Conservation (phyloP, 2,797 vertebrate genomes). For the Hylomyscus alleni region DNA sequence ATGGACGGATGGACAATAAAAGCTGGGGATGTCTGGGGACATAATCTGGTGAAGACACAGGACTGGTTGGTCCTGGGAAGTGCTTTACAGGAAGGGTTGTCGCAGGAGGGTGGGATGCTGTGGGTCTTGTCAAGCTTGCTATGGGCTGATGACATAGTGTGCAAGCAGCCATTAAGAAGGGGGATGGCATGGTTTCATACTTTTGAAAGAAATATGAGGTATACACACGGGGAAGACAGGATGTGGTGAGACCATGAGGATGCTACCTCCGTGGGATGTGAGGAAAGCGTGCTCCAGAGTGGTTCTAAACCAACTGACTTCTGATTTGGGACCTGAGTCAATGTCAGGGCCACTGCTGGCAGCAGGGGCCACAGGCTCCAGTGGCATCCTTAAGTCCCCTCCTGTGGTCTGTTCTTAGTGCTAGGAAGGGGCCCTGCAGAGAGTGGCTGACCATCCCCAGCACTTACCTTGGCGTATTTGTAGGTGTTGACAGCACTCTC, state of each 20-base stretch:
- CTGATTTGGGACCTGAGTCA: not conserved
- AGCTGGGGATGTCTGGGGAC: not conserved
- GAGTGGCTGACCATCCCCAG: fast-evolving
- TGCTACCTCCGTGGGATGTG: fast-evolving
- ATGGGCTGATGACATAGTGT: not conserved
- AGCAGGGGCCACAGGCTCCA: not conserved
- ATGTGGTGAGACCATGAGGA: not conserved
- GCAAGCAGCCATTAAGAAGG: not conserved
- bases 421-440: not conserved
- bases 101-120: not conserved
- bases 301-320: not conserved
- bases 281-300: not conserved
- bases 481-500: conserved; percentile 96
- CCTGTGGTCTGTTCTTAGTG: not conserved
- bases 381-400: not conserved
- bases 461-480: conserved; percentile 95
- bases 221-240: not conserved
- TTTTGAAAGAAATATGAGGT: not conserved
- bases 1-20: not conserved
- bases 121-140: not conserved
- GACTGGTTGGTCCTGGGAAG: not conserved
- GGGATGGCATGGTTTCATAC: not conserved
- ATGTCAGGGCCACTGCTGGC: fast-evolving
- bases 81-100: not conserved
- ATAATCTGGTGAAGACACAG: not conserved